phyloP scores from a whole-genome alignment of 1,140 invertebrate genomes.

The Drosophila bocki region DNA sequence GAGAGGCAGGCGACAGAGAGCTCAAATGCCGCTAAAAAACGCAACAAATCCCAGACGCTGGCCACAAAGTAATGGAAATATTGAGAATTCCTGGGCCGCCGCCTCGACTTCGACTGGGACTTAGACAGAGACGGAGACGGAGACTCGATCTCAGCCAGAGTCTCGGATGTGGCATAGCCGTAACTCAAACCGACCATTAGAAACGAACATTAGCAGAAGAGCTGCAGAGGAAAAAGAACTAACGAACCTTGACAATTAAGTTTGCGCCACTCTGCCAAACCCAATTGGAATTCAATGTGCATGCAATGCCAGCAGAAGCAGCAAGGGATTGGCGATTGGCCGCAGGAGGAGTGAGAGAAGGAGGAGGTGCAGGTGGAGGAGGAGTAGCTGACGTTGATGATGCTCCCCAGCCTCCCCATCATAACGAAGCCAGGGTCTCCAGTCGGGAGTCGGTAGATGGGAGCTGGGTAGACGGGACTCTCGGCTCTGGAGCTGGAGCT shows the following conservation, averaged over 20 bases:
- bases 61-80: constrained; percentile 82
- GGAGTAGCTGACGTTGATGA: constrained; percentile 67
- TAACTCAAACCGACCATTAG: constrained; percentile 82
- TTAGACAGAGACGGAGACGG: constrained; percentile 9
- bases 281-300: constrained; percentile 82
- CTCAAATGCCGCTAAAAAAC: constrained; percentile 56
- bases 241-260: constrained; percentile 82
- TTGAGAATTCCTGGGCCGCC: constrained; percentile 72
- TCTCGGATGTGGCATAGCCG: constrained; percentile 50
- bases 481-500: constrained; percentile 15
- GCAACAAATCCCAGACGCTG: constrained; percentile 74
- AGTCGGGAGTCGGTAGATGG: not conserved
- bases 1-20: constrained; percentile 70
- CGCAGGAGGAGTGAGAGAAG: constrained; percentile 4
- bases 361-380: constrained; percentile 44
- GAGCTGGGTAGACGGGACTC: not conserved
- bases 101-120: constrained; percentile 28
- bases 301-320: constrained; percentile 68
- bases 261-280: constrained; percentile 80
- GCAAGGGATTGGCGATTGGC: constrained; percentile 25
- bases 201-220: constrained; percentile 76
- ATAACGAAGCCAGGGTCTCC: constrained; percentile 63
- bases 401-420: constrained; percentile 50
- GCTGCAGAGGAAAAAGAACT: constrained; percentile 67
- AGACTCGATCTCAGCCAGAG: constrained; percentile 21